Percentiles rank a stretch among this genome's conserved stretches.
Evolutionary conservation across 2,888 invertebrate genomes (phyloP).

Genomic region (Pyrochroa serraticornis): DNA sequence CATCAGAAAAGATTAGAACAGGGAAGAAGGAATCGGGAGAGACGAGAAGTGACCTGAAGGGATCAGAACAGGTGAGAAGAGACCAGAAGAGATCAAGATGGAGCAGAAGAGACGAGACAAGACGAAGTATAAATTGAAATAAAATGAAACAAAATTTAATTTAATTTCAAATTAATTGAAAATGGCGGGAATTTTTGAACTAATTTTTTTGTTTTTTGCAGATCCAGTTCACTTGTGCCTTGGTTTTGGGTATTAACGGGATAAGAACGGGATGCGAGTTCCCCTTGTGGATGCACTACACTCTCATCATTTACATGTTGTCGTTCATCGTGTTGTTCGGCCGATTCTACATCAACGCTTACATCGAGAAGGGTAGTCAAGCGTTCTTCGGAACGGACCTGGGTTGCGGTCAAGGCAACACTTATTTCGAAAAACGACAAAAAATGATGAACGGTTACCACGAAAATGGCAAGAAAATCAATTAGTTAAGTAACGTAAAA

Average conservation of each 20-base stretch:
- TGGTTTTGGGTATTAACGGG: constrained; percentile 79
- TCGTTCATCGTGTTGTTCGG: constrained; percentile 87
- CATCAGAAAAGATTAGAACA: too few relatives aligned
- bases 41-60: too few relatives aligned
- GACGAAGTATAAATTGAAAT: too few relatives aligned
- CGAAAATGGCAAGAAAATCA: constrained; percentile 21
- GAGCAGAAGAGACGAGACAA: too few relatives aligned
- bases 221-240: constrained; percentile 85
- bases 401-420: constrained; percentile 66
- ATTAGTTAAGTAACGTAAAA: constrained; percentile 6
- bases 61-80: too few relatives aligned
- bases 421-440: constrained; percentile 56
- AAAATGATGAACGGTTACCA: constrained; percentile 51
- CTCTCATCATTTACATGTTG: constrained; percentile 84
- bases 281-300: constrained; percentile 89
- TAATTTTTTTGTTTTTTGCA: constrained; percentile 53
- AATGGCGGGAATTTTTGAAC: too few relatives aligned
- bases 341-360: constrained; percentile 84
- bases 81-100: too few relatives aligned
- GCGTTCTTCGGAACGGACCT: constrained; percentile 63
- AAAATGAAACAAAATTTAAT: too few relatives aligned
- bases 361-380: constrained; percentile 73
- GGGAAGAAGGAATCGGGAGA: too few relatives aligned
- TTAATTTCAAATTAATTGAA: too few relatives aligned
- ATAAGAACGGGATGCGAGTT: constrained; percentile 83